Evolutionary conservation across 2,888 invertebrate genomes (phyloP).

Genomic region (Pasiphila rectangulata): DNA sequence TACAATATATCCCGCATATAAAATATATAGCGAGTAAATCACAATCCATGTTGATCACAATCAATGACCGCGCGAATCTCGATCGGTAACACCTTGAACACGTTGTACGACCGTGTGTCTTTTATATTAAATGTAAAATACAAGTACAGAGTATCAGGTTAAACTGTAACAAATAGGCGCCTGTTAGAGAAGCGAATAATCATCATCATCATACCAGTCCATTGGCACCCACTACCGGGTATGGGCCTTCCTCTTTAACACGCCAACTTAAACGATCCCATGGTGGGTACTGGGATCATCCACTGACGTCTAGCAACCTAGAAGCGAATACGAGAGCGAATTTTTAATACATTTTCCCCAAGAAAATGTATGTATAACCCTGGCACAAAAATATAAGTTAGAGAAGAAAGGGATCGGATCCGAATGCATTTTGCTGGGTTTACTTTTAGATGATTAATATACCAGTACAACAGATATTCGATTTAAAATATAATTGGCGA

Average conservation of each 20-base stretch:
- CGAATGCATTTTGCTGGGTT: too few relatives aligned
- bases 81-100: constrained; percentile 29
- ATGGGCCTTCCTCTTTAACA: too few relatives aligned
- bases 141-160: constrained; percentile 13
- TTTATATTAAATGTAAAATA: background rate
- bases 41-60: constrained; percentile 56
- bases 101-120: constrained; percentile 1
- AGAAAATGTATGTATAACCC: background rate
- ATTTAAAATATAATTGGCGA: too few relatives aligned
- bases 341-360: background rate
- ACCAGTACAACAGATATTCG: too few relatives aligned
- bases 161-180: constrained; percentile 7
- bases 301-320: too few relatives aligned
- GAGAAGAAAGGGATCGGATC: too few relatives aligned
- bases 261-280: too few relatives aligned
- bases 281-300: too few relatives aligned
- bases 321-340: background rate
- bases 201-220: too few relatives aligned
- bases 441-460: too few relatives aligned
- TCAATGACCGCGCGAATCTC: constrained; percentile 57
- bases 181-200: constrained; percentile 15
- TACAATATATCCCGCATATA: constrained; percentile 11
- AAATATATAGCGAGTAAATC: constrained; percentile 65
- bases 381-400: too few relatives aligned
- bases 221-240: too few relatives aligned